Conservation (phyloP, 1,140 invertebrate species). For the Fopius arisanus region DNA sequence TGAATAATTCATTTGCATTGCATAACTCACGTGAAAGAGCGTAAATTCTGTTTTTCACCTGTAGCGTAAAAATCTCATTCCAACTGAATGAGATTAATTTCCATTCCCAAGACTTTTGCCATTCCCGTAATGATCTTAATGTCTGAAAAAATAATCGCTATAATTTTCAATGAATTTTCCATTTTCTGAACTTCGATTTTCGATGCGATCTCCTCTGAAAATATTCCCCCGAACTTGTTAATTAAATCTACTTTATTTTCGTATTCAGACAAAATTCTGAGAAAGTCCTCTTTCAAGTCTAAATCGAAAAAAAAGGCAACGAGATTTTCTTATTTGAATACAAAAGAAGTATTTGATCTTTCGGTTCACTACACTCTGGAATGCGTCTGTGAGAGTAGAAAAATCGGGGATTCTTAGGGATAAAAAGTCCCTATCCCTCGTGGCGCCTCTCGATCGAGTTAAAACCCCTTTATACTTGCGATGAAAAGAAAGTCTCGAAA, state of each 20-base stretch:
- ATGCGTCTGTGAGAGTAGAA: not conserved
- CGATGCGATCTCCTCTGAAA: not conserved
- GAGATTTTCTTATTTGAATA: slow-evolving; percentile 2
- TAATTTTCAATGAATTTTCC: too few relatives aligned
- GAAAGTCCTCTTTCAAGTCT: not conserved
- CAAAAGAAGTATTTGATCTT: not conserved
- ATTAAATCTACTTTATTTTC: not conserved
- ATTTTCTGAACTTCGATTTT: too few relatives aligned
- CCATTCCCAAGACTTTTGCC: too few relatives aligned
- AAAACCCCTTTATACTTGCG: slow-evolving; percentile 14
- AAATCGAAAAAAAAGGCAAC: not conserved
- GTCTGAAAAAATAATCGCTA: too few relatives aligned
- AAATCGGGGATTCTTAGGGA: not conserved
- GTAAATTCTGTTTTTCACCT: too few relatives aligned
- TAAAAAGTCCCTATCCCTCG: not conserved
- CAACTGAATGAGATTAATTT: too few relatives aligned
- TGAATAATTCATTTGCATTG: too few relatives aligned
- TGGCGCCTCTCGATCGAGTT: slow-evolving; percentile 5
- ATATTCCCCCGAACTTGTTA: not conserved
- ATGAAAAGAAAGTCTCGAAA: slow-evolving; percentile 11
- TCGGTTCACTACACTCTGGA: slow-evolving; percentile 5
- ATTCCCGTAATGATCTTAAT: too few relatives aligned
- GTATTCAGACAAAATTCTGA: not conserved
- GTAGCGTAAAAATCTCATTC: too few relatives aligned
- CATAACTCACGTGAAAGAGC: too few relatives aligned